Evolutionary conservation across 2,113 vertebrate genomes (phyloP), one percentile per base, ranked within the genome.

Genomic region (Corythaixoides concolor): DNA sequence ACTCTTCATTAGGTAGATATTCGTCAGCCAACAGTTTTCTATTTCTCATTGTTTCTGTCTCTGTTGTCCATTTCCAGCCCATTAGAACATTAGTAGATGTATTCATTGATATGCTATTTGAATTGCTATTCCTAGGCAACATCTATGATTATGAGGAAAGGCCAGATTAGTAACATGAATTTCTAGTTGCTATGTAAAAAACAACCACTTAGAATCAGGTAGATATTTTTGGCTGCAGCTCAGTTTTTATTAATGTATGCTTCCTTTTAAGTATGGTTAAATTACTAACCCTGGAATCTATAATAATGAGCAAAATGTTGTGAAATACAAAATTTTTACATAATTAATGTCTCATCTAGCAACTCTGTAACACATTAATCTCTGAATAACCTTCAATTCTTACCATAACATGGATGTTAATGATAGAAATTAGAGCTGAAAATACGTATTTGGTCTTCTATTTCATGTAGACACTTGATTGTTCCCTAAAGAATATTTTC

Each of bases 401-500:
- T 89, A 66, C 8, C 26, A 64, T 68, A 82, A 63, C 53, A 47
- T 73, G 50, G 60, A 81, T 76, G 33, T 39, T 76, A 95, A 87
- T 53, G 12, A 27, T 72, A 88, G 58, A 93, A 93, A 94, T 90
- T 58, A 76, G 45, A 85, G 53, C 12, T 62, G 82, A 91, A 94
- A 95, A 85, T n/a, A 93, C 20, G 74, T 95, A 30, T 92, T 97
- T 93, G 62, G 35, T 88, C 45, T 76, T 89, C 58, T 75, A 14
- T 75, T 93, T 93, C 77, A 43, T 50, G 28, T 66, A 79, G 85
- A 78, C 21, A 43, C n/a, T 85, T 72, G 53, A 95, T 92, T 90
- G 90, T 56, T 95, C 96, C 86, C 94, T 87, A 30, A 75, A 91
- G 94, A 92, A 88, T 91, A 87, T 95, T 95, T 93, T 85, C 28